Evolutionary conservation across 2,113 vertebrate genomes (phyloP).

Genomic region (Calidris pugnax): DNA sequence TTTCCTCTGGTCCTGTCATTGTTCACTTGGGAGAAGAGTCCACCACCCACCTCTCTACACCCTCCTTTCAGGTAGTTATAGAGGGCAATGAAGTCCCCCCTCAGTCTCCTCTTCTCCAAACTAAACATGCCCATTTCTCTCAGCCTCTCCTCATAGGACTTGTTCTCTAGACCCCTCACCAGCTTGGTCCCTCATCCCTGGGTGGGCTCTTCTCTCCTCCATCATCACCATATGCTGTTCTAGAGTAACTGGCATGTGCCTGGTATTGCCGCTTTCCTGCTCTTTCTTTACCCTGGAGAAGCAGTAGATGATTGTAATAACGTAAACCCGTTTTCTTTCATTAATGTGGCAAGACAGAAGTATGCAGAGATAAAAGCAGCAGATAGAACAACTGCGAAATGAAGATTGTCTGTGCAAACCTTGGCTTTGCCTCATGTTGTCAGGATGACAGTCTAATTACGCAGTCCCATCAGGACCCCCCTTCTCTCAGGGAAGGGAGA

Average conservation of each 20-base stretch:
- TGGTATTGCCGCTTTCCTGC: neutral
- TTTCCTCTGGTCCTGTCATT: too few species aligned
- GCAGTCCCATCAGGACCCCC: neutral
- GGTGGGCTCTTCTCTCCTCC: neutral
- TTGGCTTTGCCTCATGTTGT: neutral
- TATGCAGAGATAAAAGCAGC: neutral
- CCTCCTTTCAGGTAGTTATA: too few species aligned
- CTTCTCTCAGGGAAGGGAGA: neutral
- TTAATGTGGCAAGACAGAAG: neutral
- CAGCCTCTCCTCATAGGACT: too few species aligned
- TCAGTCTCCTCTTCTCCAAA: too few species aligned
- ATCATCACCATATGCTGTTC: fast-evolving
- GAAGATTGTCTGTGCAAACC: neutral
- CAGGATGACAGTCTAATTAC: neutral
- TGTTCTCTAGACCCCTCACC: too few species aligned
- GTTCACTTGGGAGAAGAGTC: too few species aligned
- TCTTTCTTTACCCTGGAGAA: neutral
- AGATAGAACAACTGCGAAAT: neutral
- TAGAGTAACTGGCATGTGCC: neutral
- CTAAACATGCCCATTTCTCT: too few species aligned
- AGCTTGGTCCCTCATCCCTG: neutral
- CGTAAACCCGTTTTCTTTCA: neutral
- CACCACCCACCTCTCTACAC: too few species aligned
- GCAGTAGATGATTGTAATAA: neutral
- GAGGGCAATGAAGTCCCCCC: too few species aligned